These are phyloP conservation scores for Drosophila birchii DNA, from an alignment of 2,888 invertebrate genomes.

Conservation along the genomic window DNA sequence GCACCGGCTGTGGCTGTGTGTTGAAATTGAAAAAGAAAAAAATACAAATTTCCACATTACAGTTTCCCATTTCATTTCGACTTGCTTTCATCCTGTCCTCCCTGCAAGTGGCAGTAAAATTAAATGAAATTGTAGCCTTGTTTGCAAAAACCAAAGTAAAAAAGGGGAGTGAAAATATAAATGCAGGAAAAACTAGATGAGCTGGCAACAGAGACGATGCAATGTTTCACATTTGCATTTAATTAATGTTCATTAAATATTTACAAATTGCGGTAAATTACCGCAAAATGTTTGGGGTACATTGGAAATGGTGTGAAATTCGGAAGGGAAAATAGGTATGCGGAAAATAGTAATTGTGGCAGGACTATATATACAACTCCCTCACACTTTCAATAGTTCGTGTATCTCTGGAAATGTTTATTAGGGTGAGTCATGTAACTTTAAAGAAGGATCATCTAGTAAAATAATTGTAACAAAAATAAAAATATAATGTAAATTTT, in stretches of 20 bases:
- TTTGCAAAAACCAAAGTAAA: conserved; percentile 23
- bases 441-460: too few relatives aligned
- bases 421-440: neutral
- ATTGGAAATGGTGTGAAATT: conserved; percentile 7
- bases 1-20: conserved; percentile 36
- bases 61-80: conserved; percentile 32
- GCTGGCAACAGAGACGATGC: conserved; percentile 1
- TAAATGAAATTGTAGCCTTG: conserved; percentile 64
- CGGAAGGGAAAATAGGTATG: neutral
- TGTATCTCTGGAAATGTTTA: neutral
- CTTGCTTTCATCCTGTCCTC: neutral
- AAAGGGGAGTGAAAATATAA: conserved; percentile 24
- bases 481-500: too few relatives aligned
- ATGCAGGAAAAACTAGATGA: conserved; percentile 19
- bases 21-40: conserved; percentile 37
- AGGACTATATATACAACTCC: conserved; percentile 14
- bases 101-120: conserved; percentile 70
- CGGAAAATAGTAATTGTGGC: conserved; percentile 28
- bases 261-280: conserved; percentile 75
- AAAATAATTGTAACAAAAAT: too few relatives aligned
- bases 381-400: neutral
- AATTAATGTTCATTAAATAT: conserved; percentile 77
- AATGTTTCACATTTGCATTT: conserved; percentile 65
- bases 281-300: conserved; percentile 37
- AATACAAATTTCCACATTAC: conserved; percentile 63